Evolutionary conservation across 1,140 invertebrate species (phyloP).

Genomic region (Penaeus chinensis): DNA sequence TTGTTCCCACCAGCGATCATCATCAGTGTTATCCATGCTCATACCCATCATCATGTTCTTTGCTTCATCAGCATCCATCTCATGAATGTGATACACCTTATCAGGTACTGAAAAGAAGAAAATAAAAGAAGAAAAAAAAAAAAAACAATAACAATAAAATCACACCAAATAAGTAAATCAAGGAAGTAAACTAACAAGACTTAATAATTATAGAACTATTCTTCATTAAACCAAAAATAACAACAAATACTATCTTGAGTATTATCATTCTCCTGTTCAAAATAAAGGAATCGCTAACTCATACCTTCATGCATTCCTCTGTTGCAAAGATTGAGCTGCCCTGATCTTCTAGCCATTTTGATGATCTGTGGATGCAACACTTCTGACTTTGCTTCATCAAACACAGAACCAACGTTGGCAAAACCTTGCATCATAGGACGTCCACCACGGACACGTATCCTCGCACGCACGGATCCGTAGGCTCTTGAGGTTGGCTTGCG

Average conservation of each 20-base stretch:
- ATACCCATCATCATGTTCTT: conserved; percentile 73
- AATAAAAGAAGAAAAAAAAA: background rate
- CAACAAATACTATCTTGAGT: conserved; percentile 14
- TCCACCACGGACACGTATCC: conserved; percentile 53
- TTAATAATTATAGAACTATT: background rate
- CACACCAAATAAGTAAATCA: background rate
- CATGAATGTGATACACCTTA: conserved; percentile 84
- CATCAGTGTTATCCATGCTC: conserved; percentile 73
- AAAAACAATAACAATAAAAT: background rate
- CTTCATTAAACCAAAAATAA: conserved; percentile 64
- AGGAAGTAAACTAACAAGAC: background rate
- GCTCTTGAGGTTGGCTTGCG: conserved; percentile 37
- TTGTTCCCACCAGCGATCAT: conserved; percentile 87
- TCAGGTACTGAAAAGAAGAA: conserved; percentile 77
- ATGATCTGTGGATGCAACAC: conserved; percentile 78
- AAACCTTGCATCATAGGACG: conserved; percentile 59
- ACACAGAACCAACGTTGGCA: conserved; percentile 61
- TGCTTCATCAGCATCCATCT: conserved; percentile 76
- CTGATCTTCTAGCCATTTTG: conserved; percentile 81
- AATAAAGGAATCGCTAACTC: conserved; percentile 56
- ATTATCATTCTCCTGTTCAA: no score
- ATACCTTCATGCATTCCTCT: conserved; percentile 80
- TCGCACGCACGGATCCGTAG: conserved; percentile 38
- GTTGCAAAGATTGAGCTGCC: conserved; percentile 82
- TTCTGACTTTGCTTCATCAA: conserved; percentile 39